Evolutionary conservation across 2,797 vertebrate species (phyloP), one percentile per base, ranked within the genome.

Genomic region (Rachycentron canadum): DNA sequence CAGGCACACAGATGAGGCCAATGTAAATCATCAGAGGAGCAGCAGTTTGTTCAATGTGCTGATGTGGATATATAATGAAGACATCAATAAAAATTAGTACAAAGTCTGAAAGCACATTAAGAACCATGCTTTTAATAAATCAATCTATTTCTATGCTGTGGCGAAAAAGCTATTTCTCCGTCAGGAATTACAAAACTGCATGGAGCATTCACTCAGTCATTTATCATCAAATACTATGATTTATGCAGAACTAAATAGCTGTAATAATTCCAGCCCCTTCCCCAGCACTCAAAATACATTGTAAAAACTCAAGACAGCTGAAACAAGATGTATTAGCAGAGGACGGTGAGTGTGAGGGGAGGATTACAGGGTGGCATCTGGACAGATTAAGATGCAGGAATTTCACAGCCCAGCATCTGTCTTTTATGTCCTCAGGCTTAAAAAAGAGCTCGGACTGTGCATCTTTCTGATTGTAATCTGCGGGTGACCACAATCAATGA

Each of bases 21-120:
- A 26, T 50, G 76, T 89, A 91, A 92, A 92, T 90, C 75, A 90
- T 83, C 47, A 74, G 38, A 80, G 81, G 66, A 79, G 73, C 40
- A 47, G 57, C 49, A 82, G 79, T 86, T 87, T 89, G 74, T 89
- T 81, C 73, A 89, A 73, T 80, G 73, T 78, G 78, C 81, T 88
- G 85, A 94, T 92, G 84, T 90, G 69, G 81, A 85, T 87, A 89
- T 93, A 79, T 93, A 90, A 92, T 78, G 68, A 89, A 88, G 69
- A 88, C 92, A 91, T 92, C 85, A 89, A 92, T 93, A 92, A 78
- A 87, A 91, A 88, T 89, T 70, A 63, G 77, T 40, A 79, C 61
- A 74, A 82, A 82, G 73, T 81, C 85, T 78, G 81, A 91, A 84
- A 84, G 80, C 79, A 81, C 81, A 87, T 92, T 83, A 89, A 45